Conservation (phyloP, 2,797 vertebrate genomes). For the Anas flavirostris region DNA sequence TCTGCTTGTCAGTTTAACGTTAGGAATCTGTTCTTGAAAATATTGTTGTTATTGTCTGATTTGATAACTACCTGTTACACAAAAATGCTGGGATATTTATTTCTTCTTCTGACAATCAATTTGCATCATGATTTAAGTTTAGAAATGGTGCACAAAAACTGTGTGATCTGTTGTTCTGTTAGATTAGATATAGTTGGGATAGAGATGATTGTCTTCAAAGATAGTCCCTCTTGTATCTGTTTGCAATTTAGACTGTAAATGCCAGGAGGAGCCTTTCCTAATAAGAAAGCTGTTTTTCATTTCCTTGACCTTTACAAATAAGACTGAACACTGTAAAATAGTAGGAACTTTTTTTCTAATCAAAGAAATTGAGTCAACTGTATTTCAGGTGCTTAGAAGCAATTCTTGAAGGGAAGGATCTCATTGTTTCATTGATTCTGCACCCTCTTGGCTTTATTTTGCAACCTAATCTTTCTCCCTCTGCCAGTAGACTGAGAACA, state of each 20-base stretch:
- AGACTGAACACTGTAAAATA: background rate
- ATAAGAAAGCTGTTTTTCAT: background rate
- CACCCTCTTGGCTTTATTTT: background rate
- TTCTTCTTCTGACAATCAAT: background rate
- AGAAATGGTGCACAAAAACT: background rate
- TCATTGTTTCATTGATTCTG: background rate
- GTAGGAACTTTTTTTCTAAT: background rate
- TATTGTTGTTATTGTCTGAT: background rate
- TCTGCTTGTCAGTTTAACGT: background rate
- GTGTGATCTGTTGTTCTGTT: background rate
- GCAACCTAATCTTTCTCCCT: background rate
- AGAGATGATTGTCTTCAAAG: background rate
- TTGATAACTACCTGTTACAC: background rate
- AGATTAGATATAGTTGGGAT: background rate
- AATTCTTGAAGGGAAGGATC: background rate
- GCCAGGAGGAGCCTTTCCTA: background rate
- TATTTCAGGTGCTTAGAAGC: background rate
- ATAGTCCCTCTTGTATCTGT: background rate
- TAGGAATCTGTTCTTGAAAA: background rate
- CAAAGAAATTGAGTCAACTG: background rate
- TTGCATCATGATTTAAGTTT: background rate
- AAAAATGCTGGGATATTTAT: background rate
- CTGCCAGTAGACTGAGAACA: background rate
- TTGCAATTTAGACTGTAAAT: background rate
- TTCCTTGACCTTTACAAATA: background rate